A percentile compares a stretch with the other conserved stretches of the same genome.
Conservation (phyloP, 2,113 vertebrate genomes). For the Sinocyclocheilus anophthalmus region DNA sequence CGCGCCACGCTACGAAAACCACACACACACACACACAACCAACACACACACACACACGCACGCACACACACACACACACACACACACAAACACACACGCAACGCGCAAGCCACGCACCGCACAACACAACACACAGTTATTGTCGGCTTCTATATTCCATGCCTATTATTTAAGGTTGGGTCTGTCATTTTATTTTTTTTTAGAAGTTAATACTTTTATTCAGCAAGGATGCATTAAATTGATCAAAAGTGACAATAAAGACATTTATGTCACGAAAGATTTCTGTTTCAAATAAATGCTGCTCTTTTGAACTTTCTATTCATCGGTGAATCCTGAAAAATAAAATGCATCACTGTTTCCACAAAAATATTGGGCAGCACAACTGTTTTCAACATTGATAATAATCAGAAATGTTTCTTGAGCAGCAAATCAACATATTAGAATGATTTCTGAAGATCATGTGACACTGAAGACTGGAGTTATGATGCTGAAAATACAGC, state of each 20-base stretch:
- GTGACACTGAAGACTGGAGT: background rate
- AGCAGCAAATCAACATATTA: background rate
- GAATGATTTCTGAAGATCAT: background rate
- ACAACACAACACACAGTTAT: conserved; percentile 49
- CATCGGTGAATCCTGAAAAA: background rate
- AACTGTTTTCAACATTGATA: background rate
- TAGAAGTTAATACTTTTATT: too few relatives aligned
- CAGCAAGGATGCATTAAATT: background rate
- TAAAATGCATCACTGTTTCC: too few relatives aligned
- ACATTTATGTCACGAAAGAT: background rate
- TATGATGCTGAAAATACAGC: background rate
- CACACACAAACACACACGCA: too few relatives aligned
- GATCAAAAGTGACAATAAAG: background rate
- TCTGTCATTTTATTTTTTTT: too few relatives aligned
- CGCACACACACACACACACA: conserved; percentile 25
- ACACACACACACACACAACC: conserved; percentile 33
- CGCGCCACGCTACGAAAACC: too few relatives aligned
- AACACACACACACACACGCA: too few relatives aligned
- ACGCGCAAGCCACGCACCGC: too few relatives aligned
- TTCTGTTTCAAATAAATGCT: background rate
- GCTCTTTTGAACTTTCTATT: background rate
- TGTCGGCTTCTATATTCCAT: too few relatives aligned
- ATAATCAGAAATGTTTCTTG: background rate
- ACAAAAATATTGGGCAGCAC: background rate
- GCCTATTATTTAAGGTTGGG: too few relatives aligned